These are phyloP conservation scores for Rhipidura dahli DNA, from an alignment of 2,113 vertebrate genomes.

Conservation along the genomic window DNA sequence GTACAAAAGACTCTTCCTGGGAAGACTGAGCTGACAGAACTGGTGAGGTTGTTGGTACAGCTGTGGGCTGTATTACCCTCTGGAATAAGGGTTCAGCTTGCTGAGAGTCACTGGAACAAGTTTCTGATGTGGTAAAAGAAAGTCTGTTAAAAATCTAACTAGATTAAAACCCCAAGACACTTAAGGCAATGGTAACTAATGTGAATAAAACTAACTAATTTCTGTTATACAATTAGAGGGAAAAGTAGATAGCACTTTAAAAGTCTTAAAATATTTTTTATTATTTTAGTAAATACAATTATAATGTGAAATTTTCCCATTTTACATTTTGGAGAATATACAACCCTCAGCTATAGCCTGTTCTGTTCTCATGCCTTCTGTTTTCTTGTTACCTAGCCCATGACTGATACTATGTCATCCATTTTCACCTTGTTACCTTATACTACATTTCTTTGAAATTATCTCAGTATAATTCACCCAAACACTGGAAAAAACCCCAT, in stretches of 20 bases:
- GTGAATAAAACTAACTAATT: not conserved
- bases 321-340: not conserved
- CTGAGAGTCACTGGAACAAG: constrained; percentile 21
- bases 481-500: not conserved
- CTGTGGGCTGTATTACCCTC: constrained; percentile 75
- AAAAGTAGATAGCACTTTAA: not conserved
- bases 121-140: constrained; percentile 29
- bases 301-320: not conserved
- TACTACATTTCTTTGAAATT: not conserved
- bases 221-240: not conserved
- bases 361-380: not conserved
- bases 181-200: not conserved
- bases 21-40: constrained; percentile 84
- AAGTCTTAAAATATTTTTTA: not conserved
- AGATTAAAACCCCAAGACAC: not conserved
- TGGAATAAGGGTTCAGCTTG: constrained; percentile 80
- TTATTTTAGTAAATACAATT: not conserved
- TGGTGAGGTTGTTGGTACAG: constrained; percentile 71
- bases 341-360: not conserved
- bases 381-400: not conserved
- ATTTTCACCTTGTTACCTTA: not conserved
- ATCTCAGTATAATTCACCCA: not conserved
- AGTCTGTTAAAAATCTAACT: not conserved
- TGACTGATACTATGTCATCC: not conserved
- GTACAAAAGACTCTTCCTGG: constrained; percentile 81